A percentile compares a stretch with the other conserved stretches of the same genome.
Conservation (phyloP, 2,113 vertebrate species). For the Apteryx mantelli region DNA sequence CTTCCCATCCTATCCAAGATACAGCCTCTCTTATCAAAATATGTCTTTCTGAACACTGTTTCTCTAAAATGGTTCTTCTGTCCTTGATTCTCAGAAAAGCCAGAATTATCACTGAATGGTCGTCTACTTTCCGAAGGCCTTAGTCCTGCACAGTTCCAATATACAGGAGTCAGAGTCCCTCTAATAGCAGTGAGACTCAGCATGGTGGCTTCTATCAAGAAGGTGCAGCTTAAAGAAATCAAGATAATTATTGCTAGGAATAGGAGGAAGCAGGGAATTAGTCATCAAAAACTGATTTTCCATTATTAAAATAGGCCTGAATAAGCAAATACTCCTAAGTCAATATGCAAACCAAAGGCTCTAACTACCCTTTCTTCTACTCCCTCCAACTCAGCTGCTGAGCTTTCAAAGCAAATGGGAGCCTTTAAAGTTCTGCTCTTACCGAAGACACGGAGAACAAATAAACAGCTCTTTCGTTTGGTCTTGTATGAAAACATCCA, state of each 20-base stretch:
- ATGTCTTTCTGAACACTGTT: neutral
- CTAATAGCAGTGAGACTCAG: neutral
- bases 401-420: constrained; percentile 39
- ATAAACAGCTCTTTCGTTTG: constrained; percentile 20
- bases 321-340: neutral
- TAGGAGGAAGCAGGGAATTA: neutral
- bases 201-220: neutral
- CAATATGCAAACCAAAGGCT: constrained; percentile 28
- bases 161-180: neutral
- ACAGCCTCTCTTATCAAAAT: neutral
- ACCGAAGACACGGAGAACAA: constrained; percentile 22
- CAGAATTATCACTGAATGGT: neutral
- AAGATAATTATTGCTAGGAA: neutral
- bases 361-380: neutral
- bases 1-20: neutral
- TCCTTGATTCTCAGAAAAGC: neutral
- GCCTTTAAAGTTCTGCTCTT: constrained; percentile 33
- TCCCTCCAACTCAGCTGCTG: neutral
- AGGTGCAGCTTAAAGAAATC: neutral
- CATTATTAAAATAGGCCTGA: neutral
- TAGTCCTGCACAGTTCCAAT: neutral
- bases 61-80: neutral
- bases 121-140: neutral
- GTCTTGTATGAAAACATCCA: constrained; percentile 17
- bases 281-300: constrained; percentile 1